Evolutionary conservation across 1,140 invertebrate species (phyloP).

Genomic region (Adoxophyes honmai): DNA sequence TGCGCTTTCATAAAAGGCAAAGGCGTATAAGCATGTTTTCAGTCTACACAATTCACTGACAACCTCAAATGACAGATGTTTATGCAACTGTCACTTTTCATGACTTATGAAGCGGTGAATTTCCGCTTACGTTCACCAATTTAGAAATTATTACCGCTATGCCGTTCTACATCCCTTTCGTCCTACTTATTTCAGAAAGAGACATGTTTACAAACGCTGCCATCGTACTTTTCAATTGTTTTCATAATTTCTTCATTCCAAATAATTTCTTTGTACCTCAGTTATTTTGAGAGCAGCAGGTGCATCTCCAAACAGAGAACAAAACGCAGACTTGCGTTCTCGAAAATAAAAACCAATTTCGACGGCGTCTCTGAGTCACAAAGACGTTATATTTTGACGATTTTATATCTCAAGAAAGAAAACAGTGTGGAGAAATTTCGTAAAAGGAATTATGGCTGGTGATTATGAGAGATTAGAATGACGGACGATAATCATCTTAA

Average conservation of each 20-base stretch:
- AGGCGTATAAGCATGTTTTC: too few species aligned
- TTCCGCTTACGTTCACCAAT: neutral
- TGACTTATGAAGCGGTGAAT: neutral
- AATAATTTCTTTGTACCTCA: neutral
- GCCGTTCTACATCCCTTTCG: neutral
- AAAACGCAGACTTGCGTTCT: neutral
- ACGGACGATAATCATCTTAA: too few species aligned
- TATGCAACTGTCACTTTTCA: conserved; percentile 9
- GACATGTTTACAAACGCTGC: neutral
- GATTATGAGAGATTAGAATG: neutral
- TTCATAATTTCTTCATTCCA: conserved; percentile 6
- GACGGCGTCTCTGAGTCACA: conserved; percentile 3
- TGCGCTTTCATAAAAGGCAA: too few species aligned
- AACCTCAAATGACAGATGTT: neutral
- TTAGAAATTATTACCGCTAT: conserved; percentile 9
- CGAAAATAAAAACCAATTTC: conserved; percentile 10
- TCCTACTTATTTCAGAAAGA: neutral
- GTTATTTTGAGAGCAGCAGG: conserved; percentile 11
- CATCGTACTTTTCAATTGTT: neutral
- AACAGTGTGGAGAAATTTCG: conserved; percentile 2
- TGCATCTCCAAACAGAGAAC: conserved; percentile 3
- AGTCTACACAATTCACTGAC: neutral
- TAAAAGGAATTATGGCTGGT: neutral
- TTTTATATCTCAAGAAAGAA: neutral
- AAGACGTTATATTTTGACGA: conserved; percentile 1